These are phyloP conservation scores for Grammomys dolichurus DNA, from an alignment of 2,113 vertebrate species.

Conservation along the genomic window DNA sequence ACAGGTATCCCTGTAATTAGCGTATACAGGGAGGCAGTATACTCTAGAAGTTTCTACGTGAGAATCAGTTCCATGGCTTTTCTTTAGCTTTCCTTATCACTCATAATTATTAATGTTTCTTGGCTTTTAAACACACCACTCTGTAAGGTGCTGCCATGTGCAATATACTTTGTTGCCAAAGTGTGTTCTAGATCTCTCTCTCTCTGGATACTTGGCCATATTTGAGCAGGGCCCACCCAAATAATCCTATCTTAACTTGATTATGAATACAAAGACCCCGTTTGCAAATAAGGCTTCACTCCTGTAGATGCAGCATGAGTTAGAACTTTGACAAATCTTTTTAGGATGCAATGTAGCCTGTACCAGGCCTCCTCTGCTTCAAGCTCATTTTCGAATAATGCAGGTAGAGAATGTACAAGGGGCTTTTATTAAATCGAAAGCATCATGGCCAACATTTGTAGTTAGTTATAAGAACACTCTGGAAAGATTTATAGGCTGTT, in stretches of 20 bases:
- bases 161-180: background rate
- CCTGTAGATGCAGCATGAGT: background rate
- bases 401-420: slow-evolving; percentile 23
- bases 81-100: background rate
- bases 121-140: background rate
- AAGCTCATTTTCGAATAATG: slow-evolving; percentile 31
- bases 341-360: background rate
- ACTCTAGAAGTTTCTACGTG: background rate
- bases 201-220: background rate
- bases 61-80: background rate
- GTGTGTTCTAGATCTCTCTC: background rate
- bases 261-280: background rate
- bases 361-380: background rate
- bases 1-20: background rate
- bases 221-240: background rate
- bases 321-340: background rate
- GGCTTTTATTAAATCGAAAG: slow-evolving; percentile 57
- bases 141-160: too few species aligned
- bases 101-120: background rate
- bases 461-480: slow-evolving; percentile 62
- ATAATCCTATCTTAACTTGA: background rate
- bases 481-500: slow-evolving; percentile 68
- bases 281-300: slow-evolving; percentile 37
- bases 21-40: too few species aligned
- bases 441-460: slow-evolving; percentile 62